Evolutionary conservation across 2,113 vertebrate species (phyloP).

Genomic region (Dicrurus megarhynchus): DNA sequence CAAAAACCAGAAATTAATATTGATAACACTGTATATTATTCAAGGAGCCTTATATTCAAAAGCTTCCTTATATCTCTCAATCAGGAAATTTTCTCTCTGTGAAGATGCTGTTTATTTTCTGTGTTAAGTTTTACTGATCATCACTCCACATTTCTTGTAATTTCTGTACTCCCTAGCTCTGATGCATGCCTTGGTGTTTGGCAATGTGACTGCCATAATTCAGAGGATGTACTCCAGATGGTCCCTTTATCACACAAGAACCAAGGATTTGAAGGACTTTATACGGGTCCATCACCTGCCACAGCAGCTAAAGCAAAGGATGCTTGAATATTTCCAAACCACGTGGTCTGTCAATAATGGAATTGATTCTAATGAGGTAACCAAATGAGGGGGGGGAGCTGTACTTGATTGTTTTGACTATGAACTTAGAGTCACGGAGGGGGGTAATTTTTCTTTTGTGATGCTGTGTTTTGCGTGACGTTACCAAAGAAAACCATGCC

Average conservation of each 20-base stretch:
- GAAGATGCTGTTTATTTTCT: neutral
- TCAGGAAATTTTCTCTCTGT: neutral
- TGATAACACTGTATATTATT: neutral
- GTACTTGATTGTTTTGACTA: neutral
- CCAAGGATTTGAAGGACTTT: constrained; percentile 97
- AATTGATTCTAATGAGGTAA: constrained; percentile 97
- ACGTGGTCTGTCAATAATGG: constrained; percentile 99
- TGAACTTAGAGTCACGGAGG: neutral
- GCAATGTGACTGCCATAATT: constrained; percentile 98
- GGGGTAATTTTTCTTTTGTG: neutral
- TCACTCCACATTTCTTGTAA: neutral
- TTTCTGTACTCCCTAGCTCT: constrained; percentile 76
- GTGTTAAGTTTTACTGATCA: neutral
- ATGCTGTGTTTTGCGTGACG: neutral
- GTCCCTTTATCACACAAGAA: constrained; percentile 97
- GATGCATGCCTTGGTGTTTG: constrained; percentile 98
- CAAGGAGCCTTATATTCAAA: neutral
- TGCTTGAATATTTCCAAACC: constrained; percentile 98
- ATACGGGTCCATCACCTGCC: constrained; percentile 95
- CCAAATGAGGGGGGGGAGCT: neutral
- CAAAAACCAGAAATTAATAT: neutral
- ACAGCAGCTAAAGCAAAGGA: constrained; percentile 95
- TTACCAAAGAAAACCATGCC: neutral
- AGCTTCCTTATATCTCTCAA: neutral
- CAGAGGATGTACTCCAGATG: constrained; percentile 98